Evolutionary conservation across 2,888 invertebrate genomes (phyloP), one percentile per base, ranked within the genome.

Genomic region (Diloba caeruleocephala): DNA sequence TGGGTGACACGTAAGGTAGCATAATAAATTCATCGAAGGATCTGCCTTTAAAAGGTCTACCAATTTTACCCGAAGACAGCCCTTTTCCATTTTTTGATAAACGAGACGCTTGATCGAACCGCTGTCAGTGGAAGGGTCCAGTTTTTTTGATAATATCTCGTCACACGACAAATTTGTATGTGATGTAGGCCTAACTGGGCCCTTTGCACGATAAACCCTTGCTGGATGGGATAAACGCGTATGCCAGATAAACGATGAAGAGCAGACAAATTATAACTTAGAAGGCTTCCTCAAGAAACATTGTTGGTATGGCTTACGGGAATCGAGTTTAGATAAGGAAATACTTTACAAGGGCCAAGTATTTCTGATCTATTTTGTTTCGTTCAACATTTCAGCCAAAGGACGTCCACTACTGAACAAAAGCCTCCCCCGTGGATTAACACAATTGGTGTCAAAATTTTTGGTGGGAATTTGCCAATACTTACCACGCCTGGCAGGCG

Each of bases 121-220:
- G 75, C 76, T 81, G 81, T 78, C 80, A 80, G 74, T 70, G 72
- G 78, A 81, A 78, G 82, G 78, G 65, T 77, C 71, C 69, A 61
- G 65, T 68, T 76, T 76, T 78, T 84, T 83, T 83, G 91, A 91
- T 90, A 86, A 87, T 86, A 90, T 91, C 90, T 88, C 81, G 84
- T 87, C 85, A 79, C 75, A 74, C 82, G 88, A 90, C 90, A 90
- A 90, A 91, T 91, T 90, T 87, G 85, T 84, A 78, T 84, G 81
- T 82, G 84, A 87, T 82, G 79, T 79, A 72, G 83, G 70, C 64
- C 61, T 78, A 84, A 79, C 78, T 70, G 65, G 66, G 62, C 74
- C 65, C 67, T 72, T 71, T 36, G 52, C 58, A 50, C 53, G 79
- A 79, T 77, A 80, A 82, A 77, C 78, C 78, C 72, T 71, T 74